Conservation (phyloP, 2,888 invertebrate species). For the Tetragonula carbonaria region DNA sequence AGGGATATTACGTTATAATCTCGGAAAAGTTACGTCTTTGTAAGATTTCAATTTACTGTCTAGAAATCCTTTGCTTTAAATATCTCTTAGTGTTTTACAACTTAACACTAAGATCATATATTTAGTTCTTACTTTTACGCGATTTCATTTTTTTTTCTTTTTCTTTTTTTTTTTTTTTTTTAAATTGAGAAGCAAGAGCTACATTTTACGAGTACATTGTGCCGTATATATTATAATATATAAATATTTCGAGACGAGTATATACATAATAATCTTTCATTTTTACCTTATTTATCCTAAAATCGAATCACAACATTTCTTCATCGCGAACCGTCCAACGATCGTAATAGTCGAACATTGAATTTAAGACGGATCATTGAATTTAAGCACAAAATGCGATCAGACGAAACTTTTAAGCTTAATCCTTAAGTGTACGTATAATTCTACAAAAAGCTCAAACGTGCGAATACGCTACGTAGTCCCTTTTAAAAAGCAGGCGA, state of each 20-base stretch:
- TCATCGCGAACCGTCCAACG: constrained; percentile 50
- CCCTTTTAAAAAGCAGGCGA: constrained; percentile 52
- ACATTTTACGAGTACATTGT: constrained; percentile 24
- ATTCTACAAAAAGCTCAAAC: constrained; percentile 49
- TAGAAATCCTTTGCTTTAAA: constrained; percentile 44
- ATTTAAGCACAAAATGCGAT: constrained; percentile 48
- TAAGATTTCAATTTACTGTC: constrained; percentile 25
- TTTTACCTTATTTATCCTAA: constrained; percentile 34
- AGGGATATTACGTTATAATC: constrained; percentile 29
- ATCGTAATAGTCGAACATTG: constrained; percentile 28
- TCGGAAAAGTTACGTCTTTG: constrained; percentile 16
- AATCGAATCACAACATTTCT: constrained; percentile 61
- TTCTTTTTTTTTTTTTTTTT: neutral
- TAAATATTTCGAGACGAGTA: constrained; percentile 18
- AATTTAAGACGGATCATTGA: constrained; percentile 48
- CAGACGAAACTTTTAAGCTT: constrained; percentile 19
- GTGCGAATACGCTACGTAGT: constrained; percentile 37
- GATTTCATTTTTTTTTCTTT: constrained; percentile 2
- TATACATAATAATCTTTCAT: constrained; percentile 21
- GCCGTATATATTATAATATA: constrained; percentile 15
- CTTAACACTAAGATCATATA: constrained; percentile 42
- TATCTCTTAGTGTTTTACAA: constrained; percentile 45
- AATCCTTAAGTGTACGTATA: neutral
- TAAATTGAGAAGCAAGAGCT: constrained; percentile 47
- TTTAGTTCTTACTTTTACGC: constrained; percentile 51